Conservation (phyloP, 92 coral and sea anemone species). For the Metridium senile region DNA sequence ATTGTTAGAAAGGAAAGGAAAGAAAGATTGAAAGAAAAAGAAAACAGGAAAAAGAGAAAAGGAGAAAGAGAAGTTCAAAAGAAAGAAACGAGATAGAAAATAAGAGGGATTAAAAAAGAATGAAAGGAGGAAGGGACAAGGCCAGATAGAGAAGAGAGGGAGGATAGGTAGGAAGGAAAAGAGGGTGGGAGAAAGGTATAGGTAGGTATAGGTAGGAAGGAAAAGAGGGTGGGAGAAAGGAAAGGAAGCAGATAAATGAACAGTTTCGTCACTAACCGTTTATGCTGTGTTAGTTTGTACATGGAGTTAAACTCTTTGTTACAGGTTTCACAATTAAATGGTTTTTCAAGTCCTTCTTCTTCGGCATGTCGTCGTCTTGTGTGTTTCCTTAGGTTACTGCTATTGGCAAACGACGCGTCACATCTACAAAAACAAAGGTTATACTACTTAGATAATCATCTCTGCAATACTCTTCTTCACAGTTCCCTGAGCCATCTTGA, state of each 20-base stretch:
- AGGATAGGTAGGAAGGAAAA: not conserved
- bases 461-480: too few species aligned
- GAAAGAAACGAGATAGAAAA: not conserved
- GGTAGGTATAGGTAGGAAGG: not conserved
- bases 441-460: too few species aligned
- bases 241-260: not conserved
- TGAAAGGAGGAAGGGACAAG: not conserved
- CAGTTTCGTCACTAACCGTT: conserved; percentile 39
- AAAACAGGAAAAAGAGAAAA: not conserved
- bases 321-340: conserved; percentile 58
- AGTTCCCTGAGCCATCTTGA: too few species aligned
- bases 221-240: not conserved
- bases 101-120: not conserved
- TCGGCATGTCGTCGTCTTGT: conserved; percentile 51
- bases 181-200: not conserved
- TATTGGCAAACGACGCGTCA: conserved; percentile 66
- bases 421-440: too few species aligned
- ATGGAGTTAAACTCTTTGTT: conserved; percentile 57
- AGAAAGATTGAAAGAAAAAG: too few species aligned
- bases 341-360: conserved; percentile 19
- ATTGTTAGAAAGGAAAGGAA: too few species aligned
- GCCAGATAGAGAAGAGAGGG: not conserved
- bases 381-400: conserved; percentile 67
- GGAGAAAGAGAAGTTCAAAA: too few species aligned
- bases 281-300: conserved; percentile 62